These are phyloP conservation scores for Taxidea taxus DNA, from an alignment of 2,113 vertebrate species.

Conservation along the genomic window DNA sequence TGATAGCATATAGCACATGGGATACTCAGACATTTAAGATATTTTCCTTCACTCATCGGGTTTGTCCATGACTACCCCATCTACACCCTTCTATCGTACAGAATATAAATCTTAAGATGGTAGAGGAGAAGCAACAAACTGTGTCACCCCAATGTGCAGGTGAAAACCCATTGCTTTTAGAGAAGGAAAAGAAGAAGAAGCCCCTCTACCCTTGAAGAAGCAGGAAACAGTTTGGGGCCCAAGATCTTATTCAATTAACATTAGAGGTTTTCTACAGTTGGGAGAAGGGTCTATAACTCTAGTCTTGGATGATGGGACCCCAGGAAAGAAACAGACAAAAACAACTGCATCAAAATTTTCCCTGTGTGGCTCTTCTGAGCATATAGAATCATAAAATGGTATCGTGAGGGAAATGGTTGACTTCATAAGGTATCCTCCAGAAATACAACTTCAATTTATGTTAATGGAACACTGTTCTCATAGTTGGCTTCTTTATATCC, in stretches of 20 bases:
- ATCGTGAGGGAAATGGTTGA: neutral
- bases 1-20: neutral
- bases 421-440: slow-evolving; percentile 44
- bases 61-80: neutral
- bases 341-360: neutral
- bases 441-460: neutral
- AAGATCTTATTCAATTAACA: neutral
- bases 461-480: slow-evolving; percentile 61
- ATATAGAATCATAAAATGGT: neutral
- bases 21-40: neutral
- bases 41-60: neutral
- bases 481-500: neutral
- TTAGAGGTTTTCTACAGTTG: neutral
- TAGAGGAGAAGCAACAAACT: neutral
- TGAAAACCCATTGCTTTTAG: neutral
- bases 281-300: neutral
- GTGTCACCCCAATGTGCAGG: neutral
- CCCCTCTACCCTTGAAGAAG: neutral
- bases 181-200: neutral
- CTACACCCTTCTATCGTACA: no score
- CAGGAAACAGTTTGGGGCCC: neutral
- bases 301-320: neutral
- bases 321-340: neutral
- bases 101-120: neutral
- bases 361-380: neutral